These are phyloP conservation scores for Platygyra sinensis DNA, from an alignment of 64 coral and sea anemone genomes.

Conservation along the genomic window DNA sequence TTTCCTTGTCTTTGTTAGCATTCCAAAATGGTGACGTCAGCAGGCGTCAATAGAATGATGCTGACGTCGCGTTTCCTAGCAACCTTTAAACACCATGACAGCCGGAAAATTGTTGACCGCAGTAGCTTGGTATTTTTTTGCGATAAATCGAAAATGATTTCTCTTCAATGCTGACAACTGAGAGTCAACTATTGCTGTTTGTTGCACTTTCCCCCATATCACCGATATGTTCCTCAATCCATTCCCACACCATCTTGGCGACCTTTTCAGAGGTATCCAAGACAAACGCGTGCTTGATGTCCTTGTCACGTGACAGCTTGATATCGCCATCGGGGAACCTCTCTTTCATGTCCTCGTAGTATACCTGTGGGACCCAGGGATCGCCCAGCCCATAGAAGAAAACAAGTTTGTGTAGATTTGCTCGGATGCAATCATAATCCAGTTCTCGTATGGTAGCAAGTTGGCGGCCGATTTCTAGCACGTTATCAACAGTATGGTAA, in stretches of 20 bases:
- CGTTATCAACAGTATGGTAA: constrained; percentile 73
- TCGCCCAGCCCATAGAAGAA: constrained; percentile 89
- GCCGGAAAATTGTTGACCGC: no score
- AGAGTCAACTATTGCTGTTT: neutral
- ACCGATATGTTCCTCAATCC: constrained; percentile 51
- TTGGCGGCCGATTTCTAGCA: constrained; percentile 81
- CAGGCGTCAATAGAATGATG: no score
- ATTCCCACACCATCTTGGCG: constrained; percentile 85
- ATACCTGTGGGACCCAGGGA: constrained; percentile 81
- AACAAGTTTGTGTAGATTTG: constrained; percentile 83
- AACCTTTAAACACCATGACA: no score
- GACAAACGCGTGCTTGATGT: constrained; percentile 89
- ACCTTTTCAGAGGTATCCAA: constrained; percentile 81
- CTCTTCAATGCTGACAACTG: no score
- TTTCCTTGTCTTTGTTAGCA: no score
- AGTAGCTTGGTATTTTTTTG: no score
- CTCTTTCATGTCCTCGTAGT: constrained; percentile 82
- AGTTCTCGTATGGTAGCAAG: constrained; percentile 68
- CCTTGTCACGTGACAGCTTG: constrained; percentile 69
- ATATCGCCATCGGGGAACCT: constrained; percentile 78
- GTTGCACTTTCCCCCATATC: neutral
- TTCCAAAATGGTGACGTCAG: no score
- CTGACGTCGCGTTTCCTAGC: no score
- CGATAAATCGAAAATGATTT: no score
- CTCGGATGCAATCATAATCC: constrained; percentile 51